phyloP scores from a whole-genome alignment of 35 echinoderm and acorn worm genomes.

The Nesometra sesokonis region DNA sequence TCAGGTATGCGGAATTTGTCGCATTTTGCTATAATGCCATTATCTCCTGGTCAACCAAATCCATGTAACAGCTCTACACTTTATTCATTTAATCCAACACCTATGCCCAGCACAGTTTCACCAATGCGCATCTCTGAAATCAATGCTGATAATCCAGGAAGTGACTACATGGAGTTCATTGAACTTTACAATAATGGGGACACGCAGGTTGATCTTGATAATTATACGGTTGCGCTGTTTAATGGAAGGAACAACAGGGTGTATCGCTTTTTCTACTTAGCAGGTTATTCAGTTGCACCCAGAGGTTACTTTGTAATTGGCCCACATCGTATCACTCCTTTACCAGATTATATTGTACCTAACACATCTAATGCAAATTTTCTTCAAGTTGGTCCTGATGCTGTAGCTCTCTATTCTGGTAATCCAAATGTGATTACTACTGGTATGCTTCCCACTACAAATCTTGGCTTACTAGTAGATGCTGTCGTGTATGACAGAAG shows the following conservation, averaged over 20 bases:
- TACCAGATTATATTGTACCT: slow-evolving; percentile 37
- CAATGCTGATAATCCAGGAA: slow-evolving; percentile 43
- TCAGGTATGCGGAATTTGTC: slow-evolving; percentile 34
- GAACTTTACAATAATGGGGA: slow-evolving; percentile 64
- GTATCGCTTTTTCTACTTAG: slow-evolving; percentile 40
- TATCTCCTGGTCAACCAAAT: slow-evolving; percentile 41
- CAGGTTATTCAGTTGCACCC: slow-evolving; percentile 14
- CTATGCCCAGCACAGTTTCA: not conserved
- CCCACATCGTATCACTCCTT: slow-evolving; percentile 36
- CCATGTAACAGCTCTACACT: slow-evolving; percentile 16
- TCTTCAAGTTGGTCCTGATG: slow-evolving; percentile 65
- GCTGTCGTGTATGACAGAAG: slow-evolving; percentile 73
- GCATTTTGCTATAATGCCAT: slow-evolving; percentile 24
- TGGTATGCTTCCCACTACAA: slow-evolving; percentile 40
- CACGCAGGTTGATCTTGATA: slow-evolving; percentile 36
- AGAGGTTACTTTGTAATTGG: slow-evolving; percentile 56
- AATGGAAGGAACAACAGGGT: slow-evolving; percentile 36
- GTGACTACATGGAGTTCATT: slow-evolving; percentile 60
- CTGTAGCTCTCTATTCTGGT: slow-evolving; percentile 64
- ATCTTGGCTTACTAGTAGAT: slow-evolving; percentile 43
- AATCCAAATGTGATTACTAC: not conserved
- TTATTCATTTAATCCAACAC: not conserved
- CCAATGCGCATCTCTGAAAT: slow-evolving; percentile 62
- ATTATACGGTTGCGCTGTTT: slow-evolving; percentile 70
- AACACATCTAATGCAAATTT: slow-evolving; percentile 13